Conservation (phyloP, 2,888 invertebrate species). For the Amiota minor region DNA sequence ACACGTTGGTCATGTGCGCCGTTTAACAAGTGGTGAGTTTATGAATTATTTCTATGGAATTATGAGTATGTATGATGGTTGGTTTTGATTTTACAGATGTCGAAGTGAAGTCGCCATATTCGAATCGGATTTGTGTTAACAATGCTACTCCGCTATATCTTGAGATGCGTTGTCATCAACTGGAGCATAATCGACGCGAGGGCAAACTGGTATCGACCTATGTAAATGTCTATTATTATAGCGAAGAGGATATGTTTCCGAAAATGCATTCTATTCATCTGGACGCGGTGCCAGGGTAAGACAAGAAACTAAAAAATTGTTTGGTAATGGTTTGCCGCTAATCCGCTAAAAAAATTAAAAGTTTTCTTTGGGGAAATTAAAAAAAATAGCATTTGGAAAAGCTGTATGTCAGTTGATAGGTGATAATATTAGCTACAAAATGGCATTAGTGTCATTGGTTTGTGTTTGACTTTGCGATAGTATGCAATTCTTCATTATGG, state of each 20-base stretch:
- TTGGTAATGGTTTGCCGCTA: not conserved
- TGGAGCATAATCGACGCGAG: conserved; percentile 65
- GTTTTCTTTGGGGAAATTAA: not conserved
- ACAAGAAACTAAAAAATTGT: not conserved
- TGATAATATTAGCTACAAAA: not conserved
- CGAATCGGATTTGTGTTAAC: conserved; percentile 70
- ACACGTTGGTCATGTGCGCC: conserved; percentile 64
- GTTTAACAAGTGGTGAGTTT: conserved; percentile 62
- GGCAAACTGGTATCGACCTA: conserved; percentile 69
- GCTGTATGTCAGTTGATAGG: not conserved
- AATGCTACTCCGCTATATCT: conserved; percentile 71
- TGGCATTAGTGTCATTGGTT: too few species aligned
- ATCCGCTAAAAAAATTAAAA: not conserved
- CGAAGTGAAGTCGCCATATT: conserved; percentile 65
- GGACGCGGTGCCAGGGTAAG: conserved; percentile 70
- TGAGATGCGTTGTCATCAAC: conserved; percentile 68
- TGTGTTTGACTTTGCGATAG: too few species aligned
- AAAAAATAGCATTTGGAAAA: too few species aligned
- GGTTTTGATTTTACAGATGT: conserved; percentile 55
- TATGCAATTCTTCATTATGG: too few species aligned
- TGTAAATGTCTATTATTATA: conserved; percentile 71
- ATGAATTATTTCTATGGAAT: too few species aligned
- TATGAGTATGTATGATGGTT: not conserved
- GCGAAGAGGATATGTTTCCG: conserved; percentile 67
- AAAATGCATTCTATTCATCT: conserved; percentile 69